Evolutionary conservation across 2,797 vertebrate species (phyloP), one percentile per base, ranked within the genome.

Genomic region (Argyrosomus regius): DNA sequence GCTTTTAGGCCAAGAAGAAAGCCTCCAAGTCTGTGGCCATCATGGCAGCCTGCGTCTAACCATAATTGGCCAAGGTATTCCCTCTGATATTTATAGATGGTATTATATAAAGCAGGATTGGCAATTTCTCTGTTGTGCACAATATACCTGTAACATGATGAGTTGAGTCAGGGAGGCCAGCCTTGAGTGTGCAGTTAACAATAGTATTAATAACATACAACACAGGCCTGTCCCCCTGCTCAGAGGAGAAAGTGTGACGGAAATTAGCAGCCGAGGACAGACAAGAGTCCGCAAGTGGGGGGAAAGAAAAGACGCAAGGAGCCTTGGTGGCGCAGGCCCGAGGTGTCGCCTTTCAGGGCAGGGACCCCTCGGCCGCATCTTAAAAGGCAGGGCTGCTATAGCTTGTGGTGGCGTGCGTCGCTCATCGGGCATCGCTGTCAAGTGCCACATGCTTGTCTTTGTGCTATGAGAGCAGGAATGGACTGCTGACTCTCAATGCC

Each of bases 191-290:
- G 91, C 87, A 78, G 89, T 94, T 94, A 92, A 93, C 93, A 93
- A 93, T 92, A 90, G 91, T 93, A 93, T 94, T 93, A 94, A 94
- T 94, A 93, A 92, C 93, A 91, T 77, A 70, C 78, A 86, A 84
- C 88, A 66, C 81, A 66, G 79, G 67, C 86, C 39, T 43, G 71
- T 41, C 79, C 50, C 78, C 54, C 72, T 60, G 88, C 80, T 73
- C 78, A 76, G 70, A 78, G 70, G 86, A 94, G 92, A 95, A 94
- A 96, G 89, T 90, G 82, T 93, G 95, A 96, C 90, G 90, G 72
- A 89, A 92, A 96, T 96, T 94, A 85, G 77, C 68, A 81, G 71
- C 89, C 82, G 94, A 93, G 84, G 91, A 75, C 92, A 94, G 94
- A 92, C 89, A 73, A 75, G 88, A 90, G 84, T 84, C 77, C 82